These are phyloP conservation scores for Anagyrus pseudococci DNA, from an alignment of 2,888 invertebrate genomes.

Conservation along the genomic window DNA sequence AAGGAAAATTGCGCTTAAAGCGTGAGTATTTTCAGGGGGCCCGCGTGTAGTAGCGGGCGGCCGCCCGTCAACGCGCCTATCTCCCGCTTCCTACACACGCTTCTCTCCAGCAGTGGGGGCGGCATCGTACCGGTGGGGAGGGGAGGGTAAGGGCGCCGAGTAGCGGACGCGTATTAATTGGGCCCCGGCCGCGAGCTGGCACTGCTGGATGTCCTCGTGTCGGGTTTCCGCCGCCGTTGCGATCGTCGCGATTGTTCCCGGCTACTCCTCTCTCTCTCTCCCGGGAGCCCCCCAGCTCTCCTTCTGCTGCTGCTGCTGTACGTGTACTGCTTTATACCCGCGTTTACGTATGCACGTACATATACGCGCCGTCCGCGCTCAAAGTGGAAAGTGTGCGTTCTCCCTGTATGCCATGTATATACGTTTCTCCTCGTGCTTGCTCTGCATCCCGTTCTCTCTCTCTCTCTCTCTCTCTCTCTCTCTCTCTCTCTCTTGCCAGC, in stretches of 20 bases:
- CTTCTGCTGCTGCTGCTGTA: conserved; percentile 15
- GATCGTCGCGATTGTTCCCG: conserved; percentile 48
- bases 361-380: too few species aligned
- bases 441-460: conserved; percentile 1
- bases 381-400: too few species aligned
- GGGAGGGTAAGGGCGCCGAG: conserved; percentile 26
- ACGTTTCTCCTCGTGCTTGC: too few species aligned
- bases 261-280: conserved; percentile 34
- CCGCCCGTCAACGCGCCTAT: too few species aligned
- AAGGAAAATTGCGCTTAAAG: too few species aligned
- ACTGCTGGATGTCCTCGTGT: conserved; percentile 60
- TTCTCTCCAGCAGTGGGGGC: too few species aligned
- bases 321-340: conserved; percentile 4
- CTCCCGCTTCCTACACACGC: too few species aligned
- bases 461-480: conserved; percentile 12
- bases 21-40: too few species aligned
- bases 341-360: not conserved
- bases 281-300: conserved; percentile 27
- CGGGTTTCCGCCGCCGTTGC: conserved; percentile 57
- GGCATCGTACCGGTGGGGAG: too few species aligned
- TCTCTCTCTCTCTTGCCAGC: conserved; percentile 21
- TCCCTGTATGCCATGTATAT: too few species aligned
- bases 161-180: conserved; percentile 60
- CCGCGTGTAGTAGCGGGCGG: too few species aligned
- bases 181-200: conserved; percentile 54